A percentile compares a stretch with the other conserved stretches of the same genome.
These are phyloP conservation scores for Ormyrus labotus DNA, from an alignment of 2,888 invertebrate species.

Conservation along the genomic window DNA sequence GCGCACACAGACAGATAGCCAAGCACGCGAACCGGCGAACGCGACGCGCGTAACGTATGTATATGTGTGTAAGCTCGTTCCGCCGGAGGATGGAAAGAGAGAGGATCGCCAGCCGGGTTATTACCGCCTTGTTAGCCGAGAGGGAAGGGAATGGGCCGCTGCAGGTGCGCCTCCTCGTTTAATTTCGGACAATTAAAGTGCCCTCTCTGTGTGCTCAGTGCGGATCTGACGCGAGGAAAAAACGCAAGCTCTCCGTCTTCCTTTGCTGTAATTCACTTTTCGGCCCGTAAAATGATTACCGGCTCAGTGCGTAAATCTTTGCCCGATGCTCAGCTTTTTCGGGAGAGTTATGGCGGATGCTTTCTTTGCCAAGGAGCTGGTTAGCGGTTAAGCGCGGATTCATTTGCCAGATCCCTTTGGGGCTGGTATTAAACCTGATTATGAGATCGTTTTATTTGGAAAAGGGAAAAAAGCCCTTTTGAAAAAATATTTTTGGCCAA, in stretches of 20 bases:
- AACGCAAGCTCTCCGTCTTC: background rate
- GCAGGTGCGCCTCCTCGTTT: slow-evolving; percentile 66
- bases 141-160: slow-evolving; percentile 52
- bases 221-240: background rate
- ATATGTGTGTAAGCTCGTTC: background rate
- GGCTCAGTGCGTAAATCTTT: slow-evolving; percentile 23
- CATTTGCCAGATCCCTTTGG: too few species aligned
- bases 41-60: slow-evolving; percentile 30
- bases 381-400: too few species aligned
- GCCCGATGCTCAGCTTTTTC: background rate
- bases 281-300: slow-evolving; percentile 17
- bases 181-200: slow-evolving; percentile 75
- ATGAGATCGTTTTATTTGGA: too few species aligned
- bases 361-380: too few species aligned
- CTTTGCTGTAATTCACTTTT: background rate
- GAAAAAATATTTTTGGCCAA: too few species aligned
- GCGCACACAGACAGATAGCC: slow-evolving; percentile 38
- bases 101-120: slow-evolving; percentile 65
- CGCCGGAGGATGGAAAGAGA: slow-evolving; percentile 48
- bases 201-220: slow-evolving; percentile 20
- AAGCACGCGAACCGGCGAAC: slow-evolving; percentile 8
- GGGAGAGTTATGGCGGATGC: background rate
- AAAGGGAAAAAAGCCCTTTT: too few species aligned
- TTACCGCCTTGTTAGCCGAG: slow-evolving; percentile 72
- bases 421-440: too few species aligned